Evolutionary conservation across 2,888 invertebrate genomes (phyloP).

Genomic region (Mamestra brassicae): DNA sequence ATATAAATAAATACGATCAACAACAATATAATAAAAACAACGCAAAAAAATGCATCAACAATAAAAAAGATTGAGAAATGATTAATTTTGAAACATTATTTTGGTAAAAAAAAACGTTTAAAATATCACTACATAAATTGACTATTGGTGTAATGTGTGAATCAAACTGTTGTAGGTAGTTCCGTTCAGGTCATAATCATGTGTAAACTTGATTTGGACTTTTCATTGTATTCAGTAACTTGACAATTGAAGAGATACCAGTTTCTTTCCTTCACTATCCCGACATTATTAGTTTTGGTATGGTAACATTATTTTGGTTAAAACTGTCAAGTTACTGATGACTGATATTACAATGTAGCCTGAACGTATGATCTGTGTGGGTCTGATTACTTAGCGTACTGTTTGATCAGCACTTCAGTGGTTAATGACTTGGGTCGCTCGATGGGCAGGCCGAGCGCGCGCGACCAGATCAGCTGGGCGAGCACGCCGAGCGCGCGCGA

Average conservation of each 20-base stretch:
- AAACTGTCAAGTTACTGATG: conserved; percentile 10
- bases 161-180: conserved; percentile 69
- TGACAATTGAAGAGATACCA: conserved; percentile 2
- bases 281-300: conserved; percentile 1
- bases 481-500: conserved; percentile 96
- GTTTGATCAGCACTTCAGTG: conserved; percentile 91
- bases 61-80: conserved; percentile 65
- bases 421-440: conserved; percentile 97
- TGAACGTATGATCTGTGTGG: conserved; percentile 56
- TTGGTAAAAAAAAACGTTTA: conserved; percentile 46
- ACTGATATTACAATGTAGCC: conserved; percentile 47
- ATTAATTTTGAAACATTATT: conserved; percentile 58
- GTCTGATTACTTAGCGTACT: conserved; percentile 81
- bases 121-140: conserved; percentile 67
- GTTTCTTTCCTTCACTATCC: background rate
- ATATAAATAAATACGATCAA: conserved; percentile 68
- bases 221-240: conserved; percentile 14
- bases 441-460: conserved; percentile 96
- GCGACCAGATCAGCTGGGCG: conserved; percentile 96
- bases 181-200: conserved; percentile 53
- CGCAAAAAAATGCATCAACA: conserved; percentile 73
- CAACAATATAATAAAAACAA: conserved; percentile 68
- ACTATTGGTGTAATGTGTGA: conserved; percentile 76
- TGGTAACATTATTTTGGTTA: conserved; percentile 17
- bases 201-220: conserved; percentile 11